These are phyloP conservation scores for Cremastinae sp. DNA, from an alignment of 2,888 invertebrate genomes.

Conservation along the genomic window DNA sequence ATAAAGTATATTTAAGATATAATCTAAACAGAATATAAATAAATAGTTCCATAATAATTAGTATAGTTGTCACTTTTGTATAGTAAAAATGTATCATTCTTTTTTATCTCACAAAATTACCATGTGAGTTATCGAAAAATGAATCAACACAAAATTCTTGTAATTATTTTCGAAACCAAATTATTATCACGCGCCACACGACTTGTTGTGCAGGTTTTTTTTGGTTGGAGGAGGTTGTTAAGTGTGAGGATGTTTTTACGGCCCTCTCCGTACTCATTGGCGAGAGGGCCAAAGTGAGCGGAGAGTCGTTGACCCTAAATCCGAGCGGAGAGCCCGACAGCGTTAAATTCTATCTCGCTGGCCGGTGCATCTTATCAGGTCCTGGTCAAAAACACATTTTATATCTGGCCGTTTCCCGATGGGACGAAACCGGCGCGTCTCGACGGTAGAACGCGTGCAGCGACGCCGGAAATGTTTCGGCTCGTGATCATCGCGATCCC, in stretches of 20 bases:
- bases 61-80: no score
- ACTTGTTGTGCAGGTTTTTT: not conserved
- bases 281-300: slow-evolving; percentile 18
- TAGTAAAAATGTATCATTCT: no score
- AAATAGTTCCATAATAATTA: no score
- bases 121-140: no score
- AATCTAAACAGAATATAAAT: no score
- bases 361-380: not conserved
- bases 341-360: not conserved
- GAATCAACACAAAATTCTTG: no score
- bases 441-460: slow-evolving; percentile 59
- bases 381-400: slow-evolving; percentile 16
- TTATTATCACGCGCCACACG: no score
- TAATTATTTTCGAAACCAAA: no score
- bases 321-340: slow-evolving; percentile 8
- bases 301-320: slow-evolving; percentile 52
- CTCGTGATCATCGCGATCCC: slow-evolving; percentile 73
- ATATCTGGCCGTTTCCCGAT: slow-evolving; percentile 1
- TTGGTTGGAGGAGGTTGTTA: no score
- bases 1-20: no score
- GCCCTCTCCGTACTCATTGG: slow-evolving; percentile 20
- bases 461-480: slow-evolving; percentile 76
- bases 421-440: slow-evolving; percentile 43
- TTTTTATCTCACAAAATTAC: no score
- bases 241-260: slow-evolving; percentile 13